Base-by-base conservation (phyloP, 2,113 vertebrate genomes). In the Terrapene triunguis region DNA sequence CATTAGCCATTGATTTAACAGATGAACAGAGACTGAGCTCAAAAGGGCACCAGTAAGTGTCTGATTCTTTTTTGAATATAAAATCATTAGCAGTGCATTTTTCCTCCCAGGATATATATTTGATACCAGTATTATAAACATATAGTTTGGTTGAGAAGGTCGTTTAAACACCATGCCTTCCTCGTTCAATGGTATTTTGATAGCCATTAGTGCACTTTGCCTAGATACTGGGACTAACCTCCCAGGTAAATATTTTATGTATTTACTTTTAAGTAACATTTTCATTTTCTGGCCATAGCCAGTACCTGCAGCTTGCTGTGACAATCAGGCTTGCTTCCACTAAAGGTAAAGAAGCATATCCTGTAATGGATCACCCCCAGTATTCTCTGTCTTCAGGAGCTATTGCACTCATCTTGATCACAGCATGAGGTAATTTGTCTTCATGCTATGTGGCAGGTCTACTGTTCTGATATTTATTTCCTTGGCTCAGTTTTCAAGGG, bases 31-130 rank as follows among this genome's bases (percentile, higher is more conserved):
- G n/a, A 8, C 69, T 38, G 69, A 38, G 21, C 21, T 21, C 27
- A 50, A 32, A 0, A 0, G 17, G 42, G 16, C n/a, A 84, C 65
- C 42, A 89, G 29, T 10, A 95, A 87, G 83, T n/a, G 50, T 50
- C 87, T 93, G 22, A 22, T 42, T 76, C 8, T 85, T 90, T 91
- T 79, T 69, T 88, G 24, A 81, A 59, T 47, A 92, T 53, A 35
- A 90, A 90, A 17, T 50, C 92, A 93, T 89, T 87, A 90, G 53
- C 16, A 85, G 12, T 69, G 85, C 78, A 57, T 24, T 87, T 95
- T 92, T 76, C 53, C 5, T 87, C 32, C 53, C 82, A 85, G 81
- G 35, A 6, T 29, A 13, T 44, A 8, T 72, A 82, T 88, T 78
- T 42, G 42, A 42, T 57, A 90, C 48, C 57, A 95, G 74, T 38